These are phyloP conservation scores for Aphelenchoides besseyi DNA, from an alignment of 1,140 invertebrate species.

Conservation along the genomic window DNA sequence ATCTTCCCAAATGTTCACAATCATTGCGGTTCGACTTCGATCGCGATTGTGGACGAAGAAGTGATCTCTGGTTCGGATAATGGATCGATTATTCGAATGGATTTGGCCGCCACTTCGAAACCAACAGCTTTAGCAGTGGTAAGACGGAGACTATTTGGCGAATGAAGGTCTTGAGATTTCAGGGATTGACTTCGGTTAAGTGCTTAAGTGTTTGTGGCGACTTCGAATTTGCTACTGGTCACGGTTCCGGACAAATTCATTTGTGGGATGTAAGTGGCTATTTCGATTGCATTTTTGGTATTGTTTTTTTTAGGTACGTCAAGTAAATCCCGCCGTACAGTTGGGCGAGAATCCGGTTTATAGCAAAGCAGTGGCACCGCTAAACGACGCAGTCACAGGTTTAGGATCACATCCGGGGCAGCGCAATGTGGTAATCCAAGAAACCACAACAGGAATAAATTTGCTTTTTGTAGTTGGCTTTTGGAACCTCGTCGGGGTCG, in stretches of 20 bases:
- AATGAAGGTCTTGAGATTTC: too few relatives aligned
- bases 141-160: too few relatives aligned
- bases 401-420: conserved; percentile 11
- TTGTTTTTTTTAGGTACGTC: conserved; percentile 6
- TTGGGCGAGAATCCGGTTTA: background rate
- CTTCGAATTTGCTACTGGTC: conserved; percentile 13
- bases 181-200: conserved; percentile 12
- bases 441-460: background rate
- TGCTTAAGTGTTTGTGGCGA: background rate
- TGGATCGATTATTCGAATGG: conserved; percentile 1
- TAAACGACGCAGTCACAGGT: background rate
- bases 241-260: conserved; percentile 17
- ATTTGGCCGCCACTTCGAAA: background rate
- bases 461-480: conserved; percentile 6
- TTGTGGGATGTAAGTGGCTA: too few relatives aligned
- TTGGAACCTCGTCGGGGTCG: conserved; percentile 8
- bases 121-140: conserved; percentile 10
- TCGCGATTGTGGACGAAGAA: conserved; percentile 1
- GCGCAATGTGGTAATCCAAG: conserved; percentile 16
- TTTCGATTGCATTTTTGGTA: too few relatives aligned
- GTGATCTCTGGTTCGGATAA: conserved; percentile 11
- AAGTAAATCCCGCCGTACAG: conserved; percentile 5
- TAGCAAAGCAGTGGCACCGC: conserved; percentile 6
- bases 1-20: conserved; percentile 2
- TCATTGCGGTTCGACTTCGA: conserved; percentile 6